Base-by-base conservation (phyloP, 2,888 invertebrate species). In the Willowsia nigromaculata region DNA sequence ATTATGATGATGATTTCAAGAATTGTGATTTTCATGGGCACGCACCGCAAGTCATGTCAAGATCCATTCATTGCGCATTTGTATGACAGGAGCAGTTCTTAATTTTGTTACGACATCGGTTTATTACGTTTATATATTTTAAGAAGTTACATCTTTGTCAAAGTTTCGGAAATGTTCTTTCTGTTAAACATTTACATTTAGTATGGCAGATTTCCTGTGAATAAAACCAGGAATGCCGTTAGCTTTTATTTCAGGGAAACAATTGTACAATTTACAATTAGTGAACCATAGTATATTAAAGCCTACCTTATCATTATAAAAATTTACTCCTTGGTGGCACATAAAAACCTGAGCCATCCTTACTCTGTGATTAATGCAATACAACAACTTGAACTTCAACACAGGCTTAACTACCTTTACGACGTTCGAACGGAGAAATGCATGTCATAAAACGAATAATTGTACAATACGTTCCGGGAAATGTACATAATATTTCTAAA, bases 201-300 rank as follows among this genome's bases (percentile, higher is more conserved):
- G 9, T 71, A 56, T 76, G 76, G 74, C 76, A 43, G 76, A 74
- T 74, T 74, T 85, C 85, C 85, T 85, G 74, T 62, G 56, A 56
- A 59, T 56, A 74, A 27, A 50, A 84, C n/a, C 76, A 85, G 85
- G 85, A 85, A 85, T 76, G 85, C 59, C 62, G 43, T 43, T 76
- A 47, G 53, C 71, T 37, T 74, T 78, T 78, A 78, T 50, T 50
- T 47, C 15, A n/a, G 27, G 74, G 43, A 50, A 74, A 47, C 68
- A 68, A 33, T 78, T 56, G 15, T 5, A 56, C 18, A 53, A 78
- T 37, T 53, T 78, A 53, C 13, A 78, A 78, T 74, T 47, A 74
- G 68, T 74, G n/a, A 50, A 13, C 11, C 33, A 71, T 50, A 47
- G 76, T 59, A 56, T n/a, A 40, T 59, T 76, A 85, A 76, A 74